phyloP scores from a whole-genome alignment of 2,797 vertebrate genomes.

The Xerus rutilus region DNA sequence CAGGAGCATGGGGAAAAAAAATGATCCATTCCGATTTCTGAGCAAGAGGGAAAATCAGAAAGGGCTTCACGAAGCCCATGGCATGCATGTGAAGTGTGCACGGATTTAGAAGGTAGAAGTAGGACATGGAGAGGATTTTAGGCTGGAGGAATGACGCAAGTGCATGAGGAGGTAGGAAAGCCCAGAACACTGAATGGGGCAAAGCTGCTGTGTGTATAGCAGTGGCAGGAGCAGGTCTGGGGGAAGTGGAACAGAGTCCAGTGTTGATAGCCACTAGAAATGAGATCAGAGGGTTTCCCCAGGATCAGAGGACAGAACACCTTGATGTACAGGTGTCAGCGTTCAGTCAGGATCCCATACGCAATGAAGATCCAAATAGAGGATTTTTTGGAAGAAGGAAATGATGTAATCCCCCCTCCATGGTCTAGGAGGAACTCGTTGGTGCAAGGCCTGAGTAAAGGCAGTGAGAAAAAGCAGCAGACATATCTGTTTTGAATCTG shows the following conservation, averaged over 20 bases:
- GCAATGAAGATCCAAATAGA: neutral
- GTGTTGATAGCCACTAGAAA: neutral
- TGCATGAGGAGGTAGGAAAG: neutral
- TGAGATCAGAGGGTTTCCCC: neutral
- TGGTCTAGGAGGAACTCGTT: neutral
- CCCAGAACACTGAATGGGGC: neutral
- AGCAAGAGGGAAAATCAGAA: neutral
- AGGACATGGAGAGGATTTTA: neutral
- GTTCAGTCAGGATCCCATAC: neutral
- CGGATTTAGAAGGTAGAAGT: neutral
- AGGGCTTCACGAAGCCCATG: neutral
- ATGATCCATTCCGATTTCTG: neutral
- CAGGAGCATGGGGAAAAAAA: neutral
- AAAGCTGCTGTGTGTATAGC: neutral
- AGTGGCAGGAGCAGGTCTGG: neutral
- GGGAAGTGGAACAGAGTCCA: neutral
- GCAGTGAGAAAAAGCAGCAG: neutral
- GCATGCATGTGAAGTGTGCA: neutral
- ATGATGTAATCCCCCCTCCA: neutral
- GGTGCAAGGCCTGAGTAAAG: neutral
- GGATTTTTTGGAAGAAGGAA: neutral
- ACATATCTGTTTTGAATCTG: neutral
- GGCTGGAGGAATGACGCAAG: neutral
- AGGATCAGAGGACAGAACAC: neutral
- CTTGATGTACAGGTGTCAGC: neutral